Base-by-base conservation (phyloP, 2,888 invertebrate genomes). In the Netelia virgata region DNA sequence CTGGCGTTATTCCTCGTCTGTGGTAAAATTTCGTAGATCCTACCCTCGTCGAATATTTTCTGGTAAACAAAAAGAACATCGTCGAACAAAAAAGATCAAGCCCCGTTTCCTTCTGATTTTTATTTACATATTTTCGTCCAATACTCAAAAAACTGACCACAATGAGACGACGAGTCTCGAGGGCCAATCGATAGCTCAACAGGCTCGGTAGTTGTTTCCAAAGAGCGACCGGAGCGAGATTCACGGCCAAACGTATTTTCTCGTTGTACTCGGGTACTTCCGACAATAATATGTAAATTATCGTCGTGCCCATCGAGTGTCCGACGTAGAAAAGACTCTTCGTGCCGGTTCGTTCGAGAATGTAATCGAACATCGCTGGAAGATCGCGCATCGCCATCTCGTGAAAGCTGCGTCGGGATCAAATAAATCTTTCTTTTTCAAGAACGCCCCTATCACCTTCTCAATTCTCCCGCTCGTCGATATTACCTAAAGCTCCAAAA, bases 281-380 rank as follows among this genome's bases (percentile, higher is more conserved):
- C 6, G 97, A 96, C 70, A 96, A 94, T 88, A 96, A 94, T 3
- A 96, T 96, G 90, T 96, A 96, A 86, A 96, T 95, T 89, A 96
- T 95, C 0, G 97, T 96, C 0, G 97, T 97, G 0, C 98, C 98
- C 96, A 98, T 98, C 0, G 98, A 98, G 93, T 98, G 98, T 0
- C 98, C 98, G 57, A 98, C 94, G 92, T 98, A 98, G 88, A 96
- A 95, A 23, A 96, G 91, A 70, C 95, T 93, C 1, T 92, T 87
- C 81, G 94, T 93, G 0, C 94, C 94, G 0, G 96, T 95, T 9
- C 86, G 88, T 14, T 94, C 92, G 70, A 95, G 92, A 1, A 96
- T 94, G 89, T 97, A 96, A 91, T 98, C 96, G 82, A 98, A 95
- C 89, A 96, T 96, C 0, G 97, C 97, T 11, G 98, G 97, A 76